phyloP scores from a whole-genome alignment of 2,797 vertebrate genomes.

The Gila robusta region DNA sequence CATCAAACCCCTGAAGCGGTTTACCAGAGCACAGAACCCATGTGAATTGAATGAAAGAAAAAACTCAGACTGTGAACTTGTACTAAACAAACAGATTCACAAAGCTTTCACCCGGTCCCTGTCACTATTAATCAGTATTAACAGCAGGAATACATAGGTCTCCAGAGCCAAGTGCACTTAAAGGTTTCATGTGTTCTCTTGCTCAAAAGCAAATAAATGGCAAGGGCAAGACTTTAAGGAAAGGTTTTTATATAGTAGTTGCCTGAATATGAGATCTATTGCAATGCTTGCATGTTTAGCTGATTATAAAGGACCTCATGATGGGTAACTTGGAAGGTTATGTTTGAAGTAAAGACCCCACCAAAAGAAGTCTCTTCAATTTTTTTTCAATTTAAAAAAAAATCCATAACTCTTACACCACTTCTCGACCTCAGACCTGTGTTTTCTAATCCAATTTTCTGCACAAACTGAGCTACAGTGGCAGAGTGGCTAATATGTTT shows the following conservation, averaged over 20 bases:
- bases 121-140: constrained; percentile 46
- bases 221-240: background rate
- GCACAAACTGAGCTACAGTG: background rate
- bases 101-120: constrained; percentile 43
- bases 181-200: constrained; percentile 19
- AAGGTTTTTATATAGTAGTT: background rate
- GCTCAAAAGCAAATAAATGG: constrained; percentile 21
- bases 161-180: constrained; percentile 30
- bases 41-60: constrained; percentile 23
- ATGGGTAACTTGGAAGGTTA: background rate
- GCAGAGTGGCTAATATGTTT: constrained; percentile 31
- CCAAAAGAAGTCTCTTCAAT: background rate
- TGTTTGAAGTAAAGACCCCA: background rate
- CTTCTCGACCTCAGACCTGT: background rate
- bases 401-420: background rate
- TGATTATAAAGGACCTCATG: constrained; percentile 2
- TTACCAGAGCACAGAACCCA: constrained; percentile 4
- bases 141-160: constrained; percentile 16
- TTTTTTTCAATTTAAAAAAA: background rate
- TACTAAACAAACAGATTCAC: constrained; percentile 42
- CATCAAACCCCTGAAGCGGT: constrained; percentile 33
- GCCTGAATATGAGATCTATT: background rate
- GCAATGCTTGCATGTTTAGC: background rate
- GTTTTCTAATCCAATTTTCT: constrained; percentile 20
- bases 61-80: constrained; percentile 43